Evolutionary conservation across 2,113 vertebrate species (phyloP).

Genomic region (Ardeotis arabs): DNA sequence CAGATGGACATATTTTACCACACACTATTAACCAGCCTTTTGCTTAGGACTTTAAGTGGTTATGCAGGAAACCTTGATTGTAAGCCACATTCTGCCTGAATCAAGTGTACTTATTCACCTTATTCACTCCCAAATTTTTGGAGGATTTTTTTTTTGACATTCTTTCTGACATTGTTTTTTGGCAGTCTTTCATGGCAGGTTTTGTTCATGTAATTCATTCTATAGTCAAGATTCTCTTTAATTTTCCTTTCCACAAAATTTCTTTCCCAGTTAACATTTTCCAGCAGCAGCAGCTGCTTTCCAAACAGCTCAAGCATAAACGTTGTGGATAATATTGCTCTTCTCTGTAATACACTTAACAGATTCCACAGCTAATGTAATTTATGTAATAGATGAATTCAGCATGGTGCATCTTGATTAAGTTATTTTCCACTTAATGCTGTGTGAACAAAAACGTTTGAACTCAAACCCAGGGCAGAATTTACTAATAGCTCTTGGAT

Average conservation of each 20-base stretch:
- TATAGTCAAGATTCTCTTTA: neutral
- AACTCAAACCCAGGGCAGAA: neutral
- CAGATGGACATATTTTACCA: neutral
- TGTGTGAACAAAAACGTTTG: neutral
- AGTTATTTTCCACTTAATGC: neutral
- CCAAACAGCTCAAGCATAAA: neutral
- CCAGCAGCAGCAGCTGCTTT: neutral
- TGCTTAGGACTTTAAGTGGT: neutral
- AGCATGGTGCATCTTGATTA: neutral
- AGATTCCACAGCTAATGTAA: neutral
- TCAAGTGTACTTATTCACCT: neutral
- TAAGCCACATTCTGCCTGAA: neutral
- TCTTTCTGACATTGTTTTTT: neutral
- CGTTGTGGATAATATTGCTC: neutral
- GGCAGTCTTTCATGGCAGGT: neutral
- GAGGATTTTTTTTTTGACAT: neutral
- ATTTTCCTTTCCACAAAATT: neutral
- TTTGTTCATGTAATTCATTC: neutral
- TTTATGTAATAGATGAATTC: neutral
- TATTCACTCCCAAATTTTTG: neutral
- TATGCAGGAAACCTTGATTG: neutral
- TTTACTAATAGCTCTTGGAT: neutral
- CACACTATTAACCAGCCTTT: neutral
- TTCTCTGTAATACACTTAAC: neutral
- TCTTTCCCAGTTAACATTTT: neutral